Evolutionary conservation across 2,797 vertebrate species (phyloP).

Genomic region (Orestias chungarensis): DNA sequence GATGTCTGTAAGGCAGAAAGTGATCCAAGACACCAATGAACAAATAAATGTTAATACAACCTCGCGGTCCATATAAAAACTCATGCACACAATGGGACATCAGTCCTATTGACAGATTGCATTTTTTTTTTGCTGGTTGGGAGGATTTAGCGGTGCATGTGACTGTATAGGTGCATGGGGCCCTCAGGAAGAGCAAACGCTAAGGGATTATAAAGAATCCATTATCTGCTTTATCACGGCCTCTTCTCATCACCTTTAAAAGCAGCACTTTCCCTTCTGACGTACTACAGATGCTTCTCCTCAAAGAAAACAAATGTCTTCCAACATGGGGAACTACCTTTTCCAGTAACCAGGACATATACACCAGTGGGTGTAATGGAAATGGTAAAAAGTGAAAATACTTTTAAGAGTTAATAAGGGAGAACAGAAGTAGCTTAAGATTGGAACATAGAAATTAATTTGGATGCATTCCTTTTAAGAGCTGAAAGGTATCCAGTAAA

Average conservation of each 20-base stretch:
- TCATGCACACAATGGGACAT: neutral
- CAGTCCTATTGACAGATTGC: conserved; percentile 5
- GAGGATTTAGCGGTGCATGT: neutral
- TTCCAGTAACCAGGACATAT: neutral
- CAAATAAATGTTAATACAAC: conserved; percentile 14
- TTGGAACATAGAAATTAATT: conserved; percentile 4
- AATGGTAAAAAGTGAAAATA: conserved; percentile 2
- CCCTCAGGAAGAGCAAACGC: conserved; percentile 12
- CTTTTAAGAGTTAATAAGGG: conserved; percentile 1
- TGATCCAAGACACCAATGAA: conserved; percentile 1
- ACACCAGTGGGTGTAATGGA: neutral
- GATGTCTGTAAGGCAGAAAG: conserved; percentile 20
- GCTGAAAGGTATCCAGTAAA: conserved; percentile 9
- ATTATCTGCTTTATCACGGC: conserved; percentile 43
- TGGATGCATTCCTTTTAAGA: conserved; percentile 21
- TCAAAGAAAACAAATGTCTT: conserved; percentile 33
- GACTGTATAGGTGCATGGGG: conserved; percentile 7
- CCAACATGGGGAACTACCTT: conserved; percentile 3
- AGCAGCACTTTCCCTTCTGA: conserved; percentile 30
- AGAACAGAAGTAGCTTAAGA: neutral
- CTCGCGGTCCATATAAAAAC: neutral
- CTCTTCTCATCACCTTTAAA: conserved; percentile 34
- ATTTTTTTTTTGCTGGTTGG: conserved; percentile 9
- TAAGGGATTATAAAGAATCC: conserved; percentile 34
- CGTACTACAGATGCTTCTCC: conserved; percentile 21